Base-by-base conservation (phyloP, 2,888 invertebrate species). In the Sipha maydis region DNA sequence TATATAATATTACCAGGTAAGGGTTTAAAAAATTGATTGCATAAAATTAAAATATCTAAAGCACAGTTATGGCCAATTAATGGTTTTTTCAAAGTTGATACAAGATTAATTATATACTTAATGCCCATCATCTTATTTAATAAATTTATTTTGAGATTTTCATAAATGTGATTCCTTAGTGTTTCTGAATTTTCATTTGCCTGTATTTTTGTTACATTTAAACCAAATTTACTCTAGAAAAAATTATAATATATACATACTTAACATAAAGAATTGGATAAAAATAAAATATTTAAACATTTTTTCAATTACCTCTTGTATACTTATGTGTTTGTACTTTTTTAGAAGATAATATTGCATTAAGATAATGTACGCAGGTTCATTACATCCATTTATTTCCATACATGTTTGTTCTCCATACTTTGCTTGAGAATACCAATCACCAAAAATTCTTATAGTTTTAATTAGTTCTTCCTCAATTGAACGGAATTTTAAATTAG, bases 41-140 rank as follows among this genome's bases (percentile, higher is more conserved):
- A 94, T 89, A 96, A 92, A 41, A 96, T 93, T 90, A 96, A 91
- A 1, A 95, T 92, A 91, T 97, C 97, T 90, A 95, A 92, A 85
- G 95, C 93, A 89, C 94, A 91, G 91, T 97, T 97, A 91, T 97
- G 97, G 0, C 96, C 96, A 41, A 96, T 92, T 38, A 97, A 92
- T 5, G 96, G 96, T 92, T 95, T 96, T 90, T 94, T 93, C 11
- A 93, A 91, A 2, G 92, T 91, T 56, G 92, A 92, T n/a, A 96
- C 91, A 0, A 95, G 91, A 28, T 94, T 91, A 89, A 96, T 94
- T 21, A 96, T 28, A 88, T 80, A 31, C 61, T 88, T 88, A 21
- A 88, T 31, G 48, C 86, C 86, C 73, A 88, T 69, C 80, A 80
- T 88, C 75, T 88, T 88, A 28, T 79, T 21, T 28, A 80, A 88